Evolutionary conservation across 2,888 invertebrate genomes (phyloP).

Genomic region (Drepana falcataria): DNA sequence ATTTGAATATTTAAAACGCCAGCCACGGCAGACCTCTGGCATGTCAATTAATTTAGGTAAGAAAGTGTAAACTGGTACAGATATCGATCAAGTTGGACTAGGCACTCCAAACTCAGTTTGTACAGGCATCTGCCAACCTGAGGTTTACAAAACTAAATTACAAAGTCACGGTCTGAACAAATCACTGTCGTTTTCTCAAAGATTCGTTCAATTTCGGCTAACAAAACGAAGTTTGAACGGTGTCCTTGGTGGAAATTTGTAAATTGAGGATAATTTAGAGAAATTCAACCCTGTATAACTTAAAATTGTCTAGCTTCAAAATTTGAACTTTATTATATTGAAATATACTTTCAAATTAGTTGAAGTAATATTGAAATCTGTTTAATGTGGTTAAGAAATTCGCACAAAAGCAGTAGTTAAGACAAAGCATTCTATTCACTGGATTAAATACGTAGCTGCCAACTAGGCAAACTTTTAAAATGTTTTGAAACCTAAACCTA

Average conservation of each 20-base stretch:
- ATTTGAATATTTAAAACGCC: constrained; percentile 32
- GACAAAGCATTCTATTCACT: background rate
- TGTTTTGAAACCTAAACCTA: background rate
- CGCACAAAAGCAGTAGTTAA: background rate
- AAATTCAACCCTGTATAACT: background rate
- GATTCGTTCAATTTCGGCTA: constrained; percentile 11
- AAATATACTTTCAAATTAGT: background rate
- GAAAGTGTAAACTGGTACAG: constrained; percentile 13
- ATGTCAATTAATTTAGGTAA: constrained; percentile 8
- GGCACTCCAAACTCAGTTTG: constrained; percentile 12
- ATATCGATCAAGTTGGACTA: constrained; percentile 16
- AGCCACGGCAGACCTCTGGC: constrained; percentile 13
- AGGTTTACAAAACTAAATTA: constrained; percentile 22
- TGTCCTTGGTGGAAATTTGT: constrained; percentile 7
- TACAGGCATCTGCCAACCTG: constrained; percentile 19
- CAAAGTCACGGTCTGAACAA: constrained; percentile 12
- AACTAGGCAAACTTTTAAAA: no score
- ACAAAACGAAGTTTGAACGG: constrained; percentile 6
- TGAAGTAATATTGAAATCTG: background rate
- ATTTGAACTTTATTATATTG: background rate
- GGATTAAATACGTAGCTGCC: no score
- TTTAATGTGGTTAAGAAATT: background rate
- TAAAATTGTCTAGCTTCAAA: background rate
- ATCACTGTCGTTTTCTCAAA: constrained; percentile 10
- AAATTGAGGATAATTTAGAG: background rate